These are phyloP conservation scores for Turritopsis rubra DNA, from an alignment of 30 jellyfish, hydroid and myxozoan genomes.

Conservation along the genomic window DNA sequence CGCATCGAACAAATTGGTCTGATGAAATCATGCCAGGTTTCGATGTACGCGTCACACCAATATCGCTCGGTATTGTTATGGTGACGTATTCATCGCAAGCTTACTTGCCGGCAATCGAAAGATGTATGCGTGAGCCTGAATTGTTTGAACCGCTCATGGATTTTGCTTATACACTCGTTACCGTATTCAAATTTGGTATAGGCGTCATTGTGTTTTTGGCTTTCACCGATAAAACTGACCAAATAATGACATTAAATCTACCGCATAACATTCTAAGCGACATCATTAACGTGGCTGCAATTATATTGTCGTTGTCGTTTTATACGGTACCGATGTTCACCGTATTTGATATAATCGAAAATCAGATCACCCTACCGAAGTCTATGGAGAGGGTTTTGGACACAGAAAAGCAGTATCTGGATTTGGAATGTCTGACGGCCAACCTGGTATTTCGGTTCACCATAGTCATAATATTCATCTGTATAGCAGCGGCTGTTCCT, in stretches of 20 bases:
- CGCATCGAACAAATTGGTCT: slow-evolving; percentile 88
- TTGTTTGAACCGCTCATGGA: slow-evolving; percentile 89
- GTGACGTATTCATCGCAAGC: slow-evolving; percentile 94
- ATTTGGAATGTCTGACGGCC: slow-evolving; percentile 55
- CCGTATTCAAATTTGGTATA: slow-evolving; percentile 85
- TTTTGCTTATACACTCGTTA: slow-evolving; percentile 81
- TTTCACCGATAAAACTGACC: slow-evolving; percentile 77
- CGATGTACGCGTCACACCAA: slow-evolving; percentile 75
- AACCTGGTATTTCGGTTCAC: slow-evolving; percentile 65
- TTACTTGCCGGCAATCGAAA: slow-evolving; percentile 90
- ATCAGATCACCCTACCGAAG: slow-evolving; percentile 50
- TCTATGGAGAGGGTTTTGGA: slow-evolving; percentile 51
- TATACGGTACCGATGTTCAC: slow-evolving; percentile 94
- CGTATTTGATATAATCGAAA: slow-evolving; percentile 78
- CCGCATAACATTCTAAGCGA: slow-evolving; percentile 64
- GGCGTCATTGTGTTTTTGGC: slow-evolving; percentile 91
- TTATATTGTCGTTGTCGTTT: slow-evolving; percentile 70
- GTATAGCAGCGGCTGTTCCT: slow-evolving; percentile 75
- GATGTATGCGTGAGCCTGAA: slow-evolving; percentile 96
- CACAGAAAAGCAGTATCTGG: slow-evolving; percentile 48
- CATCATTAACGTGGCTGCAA: slow-evolving; percentile 72
- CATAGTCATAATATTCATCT: slow-evolving; percentile 48
- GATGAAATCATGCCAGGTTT: slow-evolving; percentile 87
- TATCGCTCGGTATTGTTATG: slow-evolving; percentile 82
- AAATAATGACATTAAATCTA: slow-evolving; percentile 80